Evolutionary conservation across 2,888 invertebrate species (phyloP), one percentile per base, ranked within the genome.

Genomic region (Meiosimyza platycephala): DNA sequence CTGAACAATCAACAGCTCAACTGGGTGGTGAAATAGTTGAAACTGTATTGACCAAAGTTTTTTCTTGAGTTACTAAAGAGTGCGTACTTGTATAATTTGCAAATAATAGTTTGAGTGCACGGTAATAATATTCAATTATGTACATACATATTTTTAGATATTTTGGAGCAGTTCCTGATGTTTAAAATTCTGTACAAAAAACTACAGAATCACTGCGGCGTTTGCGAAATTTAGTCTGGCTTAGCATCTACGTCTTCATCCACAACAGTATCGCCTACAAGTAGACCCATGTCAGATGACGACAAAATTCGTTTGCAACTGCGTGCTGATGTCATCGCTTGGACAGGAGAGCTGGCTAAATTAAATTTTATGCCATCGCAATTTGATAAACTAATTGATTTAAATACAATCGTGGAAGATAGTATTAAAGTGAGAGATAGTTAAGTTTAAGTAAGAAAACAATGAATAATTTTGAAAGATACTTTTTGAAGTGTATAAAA

Each of bases 251-350:
- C n/a, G n/a, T n/a, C n/a, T n/a, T n/a, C n/a, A n/a, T n/a, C n/a
- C n/a, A n/a, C n/a, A n/a, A n/a, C n/a, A n/a, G n/a, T n/a, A n/a
- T n/a, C n/a, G n/a, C n/a, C n/a, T n/a, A n/a, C n/a, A n/a, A n/a
- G n/a, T n/a, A n/a, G n/a, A n/a, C n/a, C n/a, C n/a, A n/a, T n/a
- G n/a, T n/a, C n/a, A n/a, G n/a, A n/a, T n/a, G n/a, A n/a, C n/a
- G n/a, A n/a, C n/a, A n/a, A n/a, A n/a, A n/a, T n/a, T n/a, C n/a
- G n/a, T n/a, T n/a, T n/a, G n/a, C n/a, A n/a, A n/a, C n/a, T 98
- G 50, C 92, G 93, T 79, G 91, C 96, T 22, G 98, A 98, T 88
- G 94, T 97, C 1, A 89, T 90, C 59, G 90, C 91, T 76, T 97
- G 94, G 86, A 90, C 91, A 16, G 88, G 89, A 77, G 90, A 92